Percentiles rank a stretch among this genome's conserved stretches.
phyloP scores from a whole-genome alignment of 2,113 vertebrate genomes.

The Oenanthe melanoleuca region DNA sequence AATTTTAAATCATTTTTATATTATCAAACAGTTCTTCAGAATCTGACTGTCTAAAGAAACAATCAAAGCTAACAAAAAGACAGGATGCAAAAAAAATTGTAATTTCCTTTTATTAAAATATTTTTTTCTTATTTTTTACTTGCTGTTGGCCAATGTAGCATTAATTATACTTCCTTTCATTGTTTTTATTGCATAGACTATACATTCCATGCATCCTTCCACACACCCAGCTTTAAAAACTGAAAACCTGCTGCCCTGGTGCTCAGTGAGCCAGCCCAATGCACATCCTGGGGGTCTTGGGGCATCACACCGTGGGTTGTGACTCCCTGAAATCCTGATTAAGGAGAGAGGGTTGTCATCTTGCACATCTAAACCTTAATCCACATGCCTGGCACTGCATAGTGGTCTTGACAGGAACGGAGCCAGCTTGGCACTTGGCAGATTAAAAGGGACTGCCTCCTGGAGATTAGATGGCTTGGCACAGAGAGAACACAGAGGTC shows the following conservation, averaged over 20 bases:
- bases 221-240: neutral
- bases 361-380: conserved; percentile 33
- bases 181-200: neutral
- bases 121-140: neutral
- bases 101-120: neutral
- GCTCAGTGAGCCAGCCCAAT: rapidly evolving
- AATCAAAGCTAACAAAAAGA: conserved; percentile 39
- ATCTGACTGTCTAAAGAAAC: conserved; percentile 52
- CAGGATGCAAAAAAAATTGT: conserved; percentile 6
- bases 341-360: conserved; percentile 5
- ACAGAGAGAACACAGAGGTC: conserved; percentile 50
- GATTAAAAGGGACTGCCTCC: conserved; percentile 45
- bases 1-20: conserved; percentile 64
- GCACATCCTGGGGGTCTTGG: neutral
- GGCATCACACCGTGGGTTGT: neutral
- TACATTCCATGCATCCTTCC: neutral
- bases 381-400: conserved; percentile 22
- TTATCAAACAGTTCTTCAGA: conserved; percentile 69
- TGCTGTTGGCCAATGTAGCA: neutral
- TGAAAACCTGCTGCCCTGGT: neutral
- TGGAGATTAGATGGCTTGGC: conserved; percentile 60
- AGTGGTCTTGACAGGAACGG: conserved; percentile 37
- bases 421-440: conserved; percentile 47
- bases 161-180: neutral
- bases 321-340: neutral